Evolutionary conservation across 1,140 invertebrate genomes (phyloP).

Genomic region (Heliconius eleuchia): DNA sequence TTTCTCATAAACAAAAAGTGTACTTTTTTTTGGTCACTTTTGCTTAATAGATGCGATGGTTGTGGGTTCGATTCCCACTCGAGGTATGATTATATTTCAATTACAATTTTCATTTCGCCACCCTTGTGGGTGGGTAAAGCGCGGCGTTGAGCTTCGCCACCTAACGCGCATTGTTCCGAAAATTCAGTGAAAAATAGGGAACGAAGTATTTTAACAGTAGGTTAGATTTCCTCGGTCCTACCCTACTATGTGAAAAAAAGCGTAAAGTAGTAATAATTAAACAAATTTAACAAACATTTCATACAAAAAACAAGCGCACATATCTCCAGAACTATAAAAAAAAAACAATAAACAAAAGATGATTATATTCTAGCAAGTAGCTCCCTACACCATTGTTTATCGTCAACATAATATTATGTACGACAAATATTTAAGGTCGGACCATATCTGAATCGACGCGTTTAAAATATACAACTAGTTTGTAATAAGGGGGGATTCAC

Average conservation of each 20-base stretch:
- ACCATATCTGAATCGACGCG: constrained; percentile 36
- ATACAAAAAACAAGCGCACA: not conserved
- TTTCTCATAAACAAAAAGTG: no score
- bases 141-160: not conserved
- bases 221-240: no score
- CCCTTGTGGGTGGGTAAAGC: not conserved
- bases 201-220: no score
- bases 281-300: not conserved
- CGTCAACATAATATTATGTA: not conserved
- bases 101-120: not conserved
- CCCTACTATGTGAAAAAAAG: no score
- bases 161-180: no score
- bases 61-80: not conserved
- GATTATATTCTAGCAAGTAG: not conserved
- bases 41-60: not conserved
- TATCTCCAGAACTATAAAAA: not conserved
- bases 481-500: no score
- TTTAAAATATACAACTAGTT: constrained; percentile 37
- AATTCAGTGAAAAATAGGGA: no score
- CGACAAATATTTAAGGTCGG: constrained; percentile 35
- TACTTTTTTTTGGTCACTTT: no score
- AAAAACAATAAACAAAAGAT: not conserved
- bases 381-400: constrained; percentile 23
- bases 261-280: no score
- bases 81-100: not conserved